These are phyloP conservation scores for Megaustenia siamemsis DNA, from an alignment of 2,888 invertebrate species.

Conservation along the genomic window DNA sequence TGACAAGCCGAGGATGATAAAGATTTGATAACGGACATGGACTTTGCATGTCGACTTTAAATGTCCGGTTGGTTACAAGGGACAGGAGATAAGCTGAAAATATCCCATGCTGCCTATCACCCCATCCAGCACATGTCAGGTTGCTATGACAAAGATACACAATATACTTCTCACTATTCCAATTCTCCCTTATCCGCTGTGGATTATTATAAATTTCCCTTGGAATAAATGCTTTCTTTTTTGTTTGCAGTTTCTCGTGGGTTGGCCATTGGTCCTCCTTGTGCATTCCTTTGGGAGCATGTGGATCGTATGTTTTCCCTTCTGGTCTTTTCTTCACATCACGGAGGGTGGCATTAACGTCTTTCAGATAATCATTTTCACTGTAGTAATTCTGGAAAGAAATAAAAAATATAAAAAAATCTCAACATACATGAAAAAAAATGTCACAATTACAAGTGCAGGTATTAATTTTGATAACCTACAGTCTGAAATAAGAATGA, in stretches of 20 bases:
- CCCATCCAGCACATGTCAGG: conserved; percentile 62
- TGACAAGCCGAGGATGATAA: conserved; percentile 57
- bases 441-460: too few relatives aligned
- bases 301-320: neutral
- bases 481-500: too few relatives aligned
- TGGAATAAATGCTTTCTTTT: conserved; percentile 34
- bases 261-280: conserved; percentile 52
- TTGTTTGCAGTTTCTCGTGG: conserved; percentile 43
- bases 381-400: neutral
- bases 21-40: conserved; percentile 58
- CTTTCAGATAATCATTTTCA: conserved; percentile 30
- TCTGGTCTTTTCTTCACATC: conserved; percentile 38
- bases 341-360: conserved; percentile 42
- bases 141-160: conserved; percentile 59
- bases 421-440: too few relatives aligned
- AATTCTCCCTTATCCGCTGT: conserved; percentile 27
- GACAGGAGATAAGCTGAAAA: conserved; percentile 61
- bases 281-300: conserved; percentile 17
- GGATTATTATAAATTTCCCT: conserved; percentile 48
- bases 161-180: conserved; percentile 56
- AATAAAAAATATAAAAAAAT: too few relatives aligned
- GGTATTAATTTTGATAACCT: too few relatives aligned
- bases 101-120: conserved; percentile 62
- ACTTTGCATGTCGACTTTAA: conserved; percentile 59
- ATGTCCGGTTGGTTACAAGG: conserved; percentile 59